These are phyloP conservation scores for Panthera uncia DNA, from an alignment of 2,113 vertebrate species.

Conservation along the genomic window DNA sequence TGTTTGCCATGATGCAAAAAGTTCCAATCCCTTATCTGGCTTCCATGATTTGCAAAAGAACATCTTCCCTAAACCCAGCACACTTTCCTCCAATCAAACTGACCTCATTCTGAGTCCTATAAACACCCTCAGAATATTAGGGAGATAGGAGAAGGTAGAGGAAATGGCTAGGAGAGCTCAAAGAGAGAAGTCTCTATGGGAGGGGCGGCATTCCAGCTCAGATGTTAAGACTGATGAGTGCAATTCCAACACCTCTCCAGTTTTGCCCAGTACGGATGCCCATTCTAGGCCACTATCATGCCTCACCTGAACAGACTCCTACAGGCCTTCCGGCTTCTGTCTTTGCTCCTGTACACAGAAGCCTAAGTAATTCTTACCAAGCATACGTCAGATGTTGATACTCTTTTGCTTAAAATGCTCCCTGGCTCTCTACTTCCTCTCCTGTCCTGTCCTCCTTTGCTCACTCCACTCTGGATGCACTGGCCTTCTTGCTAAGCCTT, in stretches of 20 bases:
- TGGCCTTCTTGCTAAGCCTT: not conserved
- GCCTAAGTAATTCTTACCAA: not conserved
- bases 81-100: not conserved
- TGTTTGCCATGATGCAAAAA: not conserved
- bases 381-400: not conserved
- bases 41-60: not conserved
- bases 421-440: not conserved
- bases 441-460: accelerated
- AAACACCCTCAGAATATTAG: not conserved
- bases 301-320: not conserved
- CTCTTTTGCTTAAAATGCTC: not conserved
- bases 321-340: not conserved
- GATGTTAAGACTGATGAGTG: not conserved
- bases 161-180: not conserved
- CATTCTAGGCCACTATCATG: not conserved
- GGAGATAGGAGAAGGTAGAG: not conserved
- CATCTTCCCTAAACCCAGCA: not conserved
- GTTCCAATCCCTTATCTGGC: not conserved
- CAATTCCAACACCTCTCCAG: not conserved
- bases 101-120: not conserved
- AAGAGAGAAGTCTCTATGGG: not conserved
- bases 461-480: accelerated
- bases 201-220: not conserved
- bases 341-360: not conserved
- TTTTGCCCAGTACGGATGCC: not conserved